Evolutionary conservation across 2,113 vertebrate species (phyloP).

Genomic region (Otolemur garnettii): DNA sequence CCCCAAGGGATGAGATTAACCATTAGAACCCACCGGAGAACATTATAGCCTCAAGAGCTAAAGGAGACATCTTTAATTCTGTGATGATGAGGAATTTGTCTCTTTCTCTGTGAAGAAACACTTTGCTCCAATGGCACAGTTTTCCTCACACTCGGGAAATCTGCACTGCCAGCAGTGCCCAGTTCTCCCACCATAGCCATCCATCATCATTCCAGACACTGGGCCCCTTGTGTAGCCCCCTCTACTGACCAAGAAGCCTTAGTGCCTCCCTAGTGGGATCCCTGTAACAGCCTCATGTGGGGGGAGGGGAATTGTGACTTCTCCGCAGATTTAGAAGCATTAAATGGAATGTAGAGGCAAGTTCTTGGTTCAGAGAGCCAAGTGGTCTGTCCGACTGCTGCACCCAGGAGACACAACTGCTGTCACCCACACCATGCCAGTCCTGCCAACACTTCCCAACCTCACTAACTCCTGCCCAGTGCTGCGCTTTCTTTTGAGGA

Average conservation of each 20-base stretch:
- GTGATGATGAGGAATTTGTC: not conserved
- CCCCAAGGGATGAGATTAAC: not conserved
- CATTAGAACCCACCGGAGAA: not conserved
- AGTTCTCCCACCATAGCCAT: not conserved
- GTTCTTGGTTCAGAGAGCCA: not conserved
- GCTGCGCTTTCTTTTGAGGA: not conserved
- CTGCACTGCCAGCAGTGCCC: not conserved
- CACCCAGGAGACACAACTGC: rapidly evolving
- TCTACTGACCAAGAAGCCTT: not conserved
- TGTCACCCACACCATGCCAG: not conserved
- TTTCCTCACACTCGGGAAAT: not conserved
- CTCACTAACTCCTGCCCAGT: not conserved
- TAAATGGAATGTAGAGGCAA: not conserved
- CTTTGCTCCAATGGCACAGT: not conserved
- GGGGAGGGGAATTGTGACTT: not conserved
- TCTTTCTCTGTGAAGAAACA: not conserved
- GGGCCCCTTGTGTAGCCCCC: rapidly evolving
- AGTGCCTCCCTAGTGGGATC: not conserved
- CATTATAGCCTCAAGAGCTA: not conserved
- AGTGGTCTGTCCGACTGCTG: not conserved
- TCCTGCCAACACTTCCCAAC: not conserved
- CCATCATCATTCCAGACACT: not conserved
- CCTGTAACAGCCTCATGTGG: not conserved
- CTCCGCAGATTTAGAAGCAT: not conserved
- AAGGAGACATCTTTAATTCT: not conserved